A percentile compares a stretch with the other conserved stretches of the same genome.
phyloP scores from a whole-genome alignment of 2,888 invertebrate genomes.

The Calliphora vomitoria region DNA sequence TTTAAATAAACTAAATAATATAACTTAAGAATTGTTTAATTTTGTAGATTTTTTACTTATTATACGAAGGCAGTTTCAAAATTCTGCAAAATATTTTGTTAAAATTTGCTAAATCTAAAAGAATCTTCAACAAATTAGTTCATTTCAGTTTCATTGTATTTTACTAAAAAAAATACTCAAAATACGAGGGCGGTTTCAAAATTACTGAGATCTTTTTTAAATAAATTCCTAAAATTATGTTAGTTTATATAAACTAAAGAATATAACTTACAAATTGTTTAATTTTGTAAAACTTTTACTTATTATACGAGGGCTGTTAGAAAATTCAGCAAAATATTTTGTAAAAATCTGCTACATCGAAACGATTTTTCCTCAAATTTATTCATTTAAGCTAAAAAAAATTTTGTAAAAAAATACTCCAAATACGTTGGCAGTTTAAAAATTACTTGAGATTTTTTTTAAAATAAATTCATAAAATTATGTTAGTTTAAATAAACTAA shows the following conservation, averaged over 20 bases:
- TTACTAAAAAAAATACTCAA: not conserved
- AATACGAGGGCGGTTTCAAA: not conserved
- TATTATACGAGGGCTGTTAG: no score
- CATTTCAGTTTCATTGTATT: not conserved
- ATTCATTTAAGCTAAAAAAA: no score
- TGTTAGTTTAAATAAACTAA: no score
- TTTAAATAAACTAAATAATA: no score
- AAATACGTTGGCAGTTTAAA: not conserved
- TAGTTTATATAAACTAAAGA: no score
- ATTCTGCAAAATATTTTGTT: not conserved
- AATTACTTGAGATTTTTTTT: slow-evolving; percentile 1
- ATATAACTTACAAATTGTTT: no score
- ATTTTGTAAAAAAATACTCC: not conserved
- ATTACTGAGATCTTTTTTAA: not conserved
- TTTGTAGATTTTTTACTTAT: not conserved
- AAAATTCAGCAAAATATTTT: no score
- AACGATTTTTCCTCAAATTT: no score
- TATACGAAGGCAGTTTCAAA: not conserved
- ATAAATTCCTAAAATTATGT: no score
- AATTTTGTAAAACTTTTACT: no score
- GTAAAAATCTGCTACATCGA: no score
- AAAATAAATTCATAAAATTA: not conserved
- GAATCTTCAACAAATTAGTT: not conserved
- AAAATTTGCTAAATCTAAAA: not conserved
- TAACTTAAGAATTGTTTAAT: not conserved